phyloP scores from a whole-genome alignment of 2,888 invertebrate species.

The Lasioglossum pauxillum region DNA sequence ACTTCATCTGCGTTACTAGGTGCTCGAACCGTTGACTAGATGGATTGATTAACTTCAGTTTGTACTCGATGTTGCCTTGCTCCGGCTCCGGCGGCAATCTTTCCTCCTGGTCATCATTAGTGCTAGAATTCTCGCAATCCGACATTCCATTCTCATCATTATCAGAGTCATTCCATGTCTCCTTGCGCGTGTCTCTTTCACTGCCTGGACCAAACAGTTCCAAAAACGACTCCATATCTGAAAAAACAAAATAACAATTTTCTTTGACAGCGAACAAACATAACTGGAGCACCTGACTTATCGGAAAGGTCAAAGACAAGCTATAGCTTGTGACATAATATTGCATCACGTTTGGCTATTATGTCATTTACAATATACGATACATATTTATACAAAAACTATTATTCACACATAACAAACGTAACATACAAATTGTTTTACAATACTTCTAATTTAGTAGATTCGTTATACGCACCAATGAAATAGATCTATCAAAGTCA shows the following conservation, averaged over 20 bases:
- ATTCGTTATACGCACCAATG: neutral
- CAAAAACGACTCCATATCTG: conserved; percentile 92
- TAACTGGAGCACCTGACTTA: no score
- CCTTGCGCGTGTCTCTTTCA: conserved; percentile 82
- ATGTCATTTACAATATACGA: conserved; percentile 1
- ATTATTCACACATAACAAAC: neutral
- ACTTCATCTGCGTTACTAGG: conserved; percentile 99
- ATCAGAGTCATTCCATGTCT: conserved; percentile 85
- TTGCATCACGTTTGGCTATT: conserved; percentile 33
- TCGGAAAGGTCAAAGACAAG: conserved; percentile 15
- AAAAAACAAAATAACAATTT: conserved; percentile 3
- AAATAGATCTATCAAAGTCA: neutral
- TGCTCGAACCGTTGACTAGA: conserved; percentile 97
- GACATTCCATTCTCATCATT: conserved; percentile 76
- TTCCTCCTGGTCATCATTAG: conserved; percentile 86
- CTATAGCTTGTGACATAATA: conserved; percentile 11
- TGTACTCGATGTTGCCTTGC: conserved; percentile 98
- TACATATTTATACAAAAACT: conserved; percentile 4
- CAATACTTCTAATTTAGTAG: neutral
- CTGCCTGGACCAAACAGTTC: conserved; percentile 90
- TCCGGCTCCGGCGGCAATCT: conserved; percentile 95
- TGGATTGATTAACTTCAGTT: conserved; percentile 96
- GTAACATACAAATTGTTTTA: neutral
- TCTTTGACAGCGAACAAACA: neutral
- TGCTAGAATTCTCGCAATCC: conserved; percentile 84